phyloP scores from a whole-genome alignment of 2,888 invertebrate species.

The Gisinianus flammeolus region DNA sequence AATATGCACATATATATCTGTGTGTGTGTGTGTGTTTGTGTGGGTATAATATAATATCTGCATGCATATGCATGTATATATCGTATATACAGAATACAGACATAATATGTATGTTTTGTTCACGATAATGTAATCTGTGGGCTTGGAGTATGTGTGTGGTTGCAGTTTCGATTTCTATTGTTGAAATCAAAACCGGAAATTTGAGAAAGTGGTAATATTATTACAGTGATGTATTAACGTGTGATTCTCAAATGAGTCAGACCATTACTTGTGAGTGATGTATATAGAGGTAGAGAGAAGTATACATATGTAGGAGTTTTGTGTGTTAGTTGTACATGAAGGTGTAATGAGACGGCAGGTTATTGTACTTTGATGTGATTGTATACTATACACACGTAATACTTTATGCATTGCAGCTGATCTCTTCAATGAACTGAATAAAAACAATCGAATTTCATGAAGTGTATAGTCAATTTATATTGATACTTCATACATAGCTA shows the following conservation, averaged over 20 bases:
- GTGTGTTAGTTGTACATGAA: not conserved
- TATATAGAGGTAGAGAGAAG: not conserved
- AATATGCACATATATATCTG: not conserved
- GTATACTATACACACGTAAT: not conserved
- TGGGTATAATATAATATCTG: too few species aligned
- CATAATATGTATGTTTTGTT: not conserved
- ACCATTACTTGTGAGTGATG: not conserved
- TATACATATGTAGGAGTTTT: not conserved
- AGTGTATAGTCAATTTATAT: not conserved
- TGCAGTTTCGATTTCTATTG: constrained; percentile 32
- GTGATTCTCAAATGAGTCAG: constrained; percentile 24
- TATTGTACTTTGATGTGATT: constrained; percentile 20
- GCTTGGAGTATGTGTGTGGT: not conserved
- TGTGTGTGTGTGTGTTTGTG: too few species aligned
- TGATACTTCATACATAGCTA: not conserved
- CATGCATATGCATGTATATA: not conserved
- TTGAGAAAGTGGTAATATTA: constrained; percentile 34
- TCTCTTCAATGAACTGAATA: constrained; percentile 15
- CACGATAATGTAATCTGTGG: constrained; percentile 25
- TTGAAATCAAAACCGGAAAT: constrained; percentile 41
- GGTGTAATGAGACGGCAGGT: constrained; percentile 16
- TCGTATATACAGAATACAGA: not conserved
- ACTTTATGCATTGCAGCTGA: constrained; percentile 10
- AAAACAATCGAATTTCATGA: constrained; percentile 13
- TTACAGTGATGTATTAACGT: constrained; percentile 25